phyloP scores from a whole-genome alignment of 2,797 vertebrate genomes.

The Sternarchorhynchus goeldii region DNA sequence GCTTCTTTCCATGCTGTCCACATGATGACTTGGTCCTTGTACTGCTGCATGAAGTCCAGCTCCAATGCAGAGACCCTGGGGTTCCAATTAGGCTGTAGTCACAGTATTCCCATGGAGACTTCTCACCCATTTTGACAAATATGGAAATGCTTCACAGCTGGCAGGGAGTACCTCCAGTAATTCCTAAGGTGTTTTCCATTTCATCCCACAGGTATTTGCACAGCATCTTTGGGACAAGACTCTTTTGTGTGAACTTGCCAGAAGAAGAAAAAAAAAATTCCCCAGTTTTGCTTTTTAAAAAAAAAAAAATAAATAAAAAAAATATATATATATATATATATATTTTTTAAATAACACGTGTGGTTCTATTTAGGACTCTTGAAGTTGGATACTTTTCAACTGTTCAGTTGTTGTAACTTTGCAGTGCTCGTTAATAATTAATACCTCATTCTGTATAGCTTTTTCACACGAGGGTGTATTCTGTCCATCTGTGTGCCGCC shows the following conservation, averaged over 20 bases:
- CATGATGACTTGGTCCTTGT: conserved; percentile 2
- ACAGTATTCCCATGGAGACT: conserved; percentile 61
- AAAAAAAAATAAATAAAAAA: no score
- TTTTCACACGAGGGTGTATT: conserved; percentile 46
- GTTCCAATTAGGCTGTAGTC: conserved; percentile 63
- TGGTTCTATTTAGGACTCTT: conserved; percentile 56
- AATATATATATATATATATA: conserved; percentile 4
- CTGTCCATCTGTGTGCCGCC: conserved; percentile 35
- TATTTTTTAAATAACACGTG: conserved; percentile 50
- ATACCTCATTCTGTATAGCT: conserved; percentile 48
- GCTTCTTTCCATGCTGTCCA: conserved; percentile 5
- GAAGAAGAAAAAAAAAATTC: conserved; percentile 61
- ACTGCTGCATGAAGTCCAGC: not conserved
- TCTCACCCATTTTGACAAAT: conserved; percentile 61
- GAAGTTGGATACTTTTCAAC: conserved; percentile 48
- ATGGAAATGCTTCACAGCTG: conserved; percentile 70
- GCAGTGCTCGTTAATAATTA: conserved; percentile 54
- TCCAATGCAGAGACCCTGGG: conserved; percentile 48
- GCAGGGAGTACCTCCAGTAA: conserved; percentile 70
- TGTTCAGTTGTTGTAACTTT: conserved; percentile 52
- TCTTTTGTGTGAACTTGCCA: conserved; percentile 71
- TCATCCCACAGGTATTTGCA: conserved; percentile 78
- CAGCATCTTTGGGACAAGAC: conserved; percentile 69
- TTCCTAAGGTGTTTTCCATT: conserved; percentile 75
- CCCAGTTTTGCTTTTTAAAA: conserved; percentile 53